Conservation (phyloP, 1,140 invertebrate genomes). For the Bombus superbus region DNA sequence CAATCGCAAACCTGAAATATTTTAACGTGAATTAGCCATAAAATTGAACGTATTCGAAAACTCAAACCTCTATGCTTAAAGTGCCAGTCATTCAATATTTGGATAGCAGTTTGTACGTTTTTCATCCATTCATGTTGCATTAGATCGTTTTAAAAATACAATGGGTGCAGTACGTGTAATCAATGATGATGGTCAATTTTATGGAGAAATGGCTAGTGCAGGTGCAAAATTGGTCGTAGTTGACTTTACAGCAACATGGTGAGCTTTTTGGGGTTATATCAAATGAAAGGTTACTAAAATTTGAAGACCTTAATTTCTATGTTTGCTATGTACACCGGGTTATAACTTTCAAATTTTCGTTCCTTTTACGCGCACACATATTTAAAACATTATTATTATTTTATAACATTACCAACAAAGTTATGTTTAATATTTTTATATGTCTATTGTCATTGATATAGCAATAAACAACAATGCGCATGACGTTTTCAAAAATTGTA, state of each 20-base stretch:
- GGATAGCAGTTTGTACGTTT: background rate
- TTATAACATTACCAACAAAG: background rate
- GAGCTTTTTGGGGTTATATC: conserved; percentile 77
- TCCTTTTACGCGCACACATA: background rate
- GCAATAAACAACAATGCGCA: background rate
- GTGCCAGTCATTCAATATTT: conserved; percentile 66
- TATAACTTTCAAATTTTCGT: background rate
- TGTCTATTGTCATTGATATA: background rate
- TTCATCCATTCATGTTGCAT: conserved; percentile 37
- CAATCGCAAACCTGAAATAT: conserved; percentile 8
- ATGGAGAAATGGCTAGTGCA: conserved; percentile 90
- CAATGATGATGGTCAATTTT: conserved; percentile 91
- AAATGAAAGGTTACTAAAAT: background rate
- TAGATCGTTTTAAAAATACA: conserved; percentile 50
- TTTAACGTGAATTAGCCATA: background rate
- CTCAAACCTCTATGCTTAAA: conserved; percentile 29
- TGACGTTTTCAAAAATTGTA: background rate
- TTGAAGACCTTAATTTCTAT: background rate
- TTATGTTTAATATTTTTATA: background rate
- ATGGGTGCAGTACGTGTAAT: conserved; percentile 83
- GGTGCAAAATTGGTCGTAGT: conserved; percentile 95
- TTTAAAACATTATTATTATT: background rate
- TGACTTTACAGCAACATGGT: conserved; percentile 96
- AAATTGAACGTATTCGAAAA: background rate
- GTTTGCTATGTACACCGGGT: background rate